Conservation (phyloP, 2,888 invertebrate genomes). For the Agonum fuliginosum region DNA sequence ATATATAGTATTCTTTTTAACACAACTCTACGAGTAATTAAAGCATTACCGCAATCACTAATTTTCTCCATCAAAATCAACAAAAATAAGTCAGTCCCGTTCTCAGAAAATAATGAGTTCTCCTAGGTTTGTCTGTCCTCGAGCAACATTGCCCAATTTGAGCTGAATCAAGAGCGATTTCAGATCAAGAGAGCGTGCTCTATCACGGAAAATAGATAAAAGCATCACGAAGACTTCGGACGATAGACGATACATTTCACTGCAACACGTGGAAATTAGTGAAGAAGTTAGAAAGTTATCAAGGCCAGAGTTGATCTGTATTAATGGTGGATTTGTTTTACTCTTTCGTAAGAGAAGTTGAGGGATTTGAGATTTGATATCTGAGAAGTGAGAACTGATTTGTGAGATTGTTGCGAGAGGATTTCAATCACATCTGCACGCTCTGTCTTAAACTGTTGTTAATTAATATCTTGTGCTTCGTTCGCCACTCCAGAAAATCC, state of each 20-base stretch:
- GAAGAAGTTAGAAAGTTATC: slow-evolving; percentile 55
- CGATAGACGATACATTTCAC: slow-evolving; percentile 53
- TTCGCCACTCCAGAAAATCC: too few species aligned
- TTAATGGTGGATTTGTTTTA: slow-evolving; percentile 42
- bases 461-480: not conserved
- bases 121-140: not conserved
- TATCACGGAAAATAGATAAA: slow-evolving; percentile 57
- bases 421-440: not conserved
- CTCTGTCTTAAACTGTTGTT: not conserved
- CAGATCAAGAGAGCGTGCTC: slow-evolving; percentile 41
- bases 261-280: slow-evolving; percentile 42
- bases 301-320: slow-evolving; percentile 47
- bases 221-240: slow-evolving; percentile 35
- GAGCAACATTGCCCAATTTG: slow-evolving; percentile 18
- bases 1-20: too few species aligned
- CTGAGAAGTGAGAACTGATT: not conserved
- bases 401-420: not conserved
- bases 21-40: too few species aligned
- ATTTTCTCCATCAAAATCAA: too few species aligned
- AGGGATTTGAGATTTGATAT: not conserved
- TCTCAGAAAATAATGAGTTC: not conserved
- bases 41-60: too few species aligned
- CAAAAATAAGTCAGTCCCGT: not conserved
- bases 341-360: slow-evolving; percentile 39
- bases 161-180: slow-evolving; percentile 34